A percentile compares a stretch with the other conserved stretches of the same genome.
phyloP scores from a whole-genome alignment of 2,888 invertebrate species.

The Xestia ashworthii region DNA sequence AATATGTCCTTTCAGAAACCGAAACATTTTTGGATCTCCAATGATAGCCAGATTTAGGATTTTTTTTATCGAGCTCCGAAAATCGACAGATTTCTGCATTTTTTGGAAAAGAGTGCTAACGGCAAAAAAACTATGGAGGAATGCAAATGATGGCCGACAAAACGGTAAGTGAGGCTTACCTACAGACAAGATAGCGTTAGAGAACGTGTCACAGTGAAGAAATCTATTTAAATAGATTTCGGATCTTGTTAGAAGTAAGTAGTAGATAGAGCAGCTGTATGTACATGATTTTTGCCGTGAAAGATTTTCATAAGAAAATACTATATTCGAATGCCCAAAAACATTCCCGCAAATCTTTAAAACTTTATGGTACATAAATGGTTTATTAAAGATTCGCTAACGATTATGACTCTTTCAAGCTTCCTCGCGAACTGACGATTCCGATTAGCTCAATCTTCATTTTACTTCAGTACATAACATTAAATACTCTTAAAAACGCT shows the following conservation, averaged over 20 bases:
- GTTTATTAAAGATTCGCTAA: neutral
- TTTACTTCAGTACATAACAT: slow-evolving; percentile 32
- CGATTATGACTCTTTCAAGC: slow-evolving; percentile 28
- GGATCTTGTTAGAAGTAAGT: no score
- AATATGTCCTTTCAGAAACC: no score
- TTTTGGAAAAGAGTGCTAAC: no score
- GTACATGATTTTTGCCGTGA: no score
- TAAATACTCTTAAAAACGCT: slow-evolving; percentile 49
- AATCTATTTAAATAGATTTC: neutral
- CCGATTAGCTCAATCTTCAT: slow-evolving; percentile 43
- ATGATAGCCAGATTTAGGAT: no score
- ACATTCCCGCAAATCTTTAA: neutral
- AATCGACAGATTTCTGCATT: no score
- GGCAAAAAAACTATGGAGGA: neutral
- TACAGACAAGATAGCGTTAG: neutral
- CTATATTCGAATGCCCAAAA: neutral
- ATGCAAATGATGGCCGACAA: neutral
- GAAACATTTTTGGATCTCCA: no score
- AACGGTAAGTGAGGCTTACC: neutral
- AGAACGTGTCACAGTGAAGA: neutral
- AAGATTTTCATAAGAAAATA: neutral
- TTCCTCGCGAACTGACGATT: slow-evolving; percentile 22
- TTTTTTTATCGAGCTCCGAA: no score
- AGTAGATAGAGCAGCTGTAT: no score
- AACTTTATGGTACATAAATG: neutral